Evolutionary conservation across 30 jellyfish, hydroid and myxozoan species (phyloP), one percentile per base, ranked within the genome.

Genomic region (Rhopilema esculentum): DNA sequence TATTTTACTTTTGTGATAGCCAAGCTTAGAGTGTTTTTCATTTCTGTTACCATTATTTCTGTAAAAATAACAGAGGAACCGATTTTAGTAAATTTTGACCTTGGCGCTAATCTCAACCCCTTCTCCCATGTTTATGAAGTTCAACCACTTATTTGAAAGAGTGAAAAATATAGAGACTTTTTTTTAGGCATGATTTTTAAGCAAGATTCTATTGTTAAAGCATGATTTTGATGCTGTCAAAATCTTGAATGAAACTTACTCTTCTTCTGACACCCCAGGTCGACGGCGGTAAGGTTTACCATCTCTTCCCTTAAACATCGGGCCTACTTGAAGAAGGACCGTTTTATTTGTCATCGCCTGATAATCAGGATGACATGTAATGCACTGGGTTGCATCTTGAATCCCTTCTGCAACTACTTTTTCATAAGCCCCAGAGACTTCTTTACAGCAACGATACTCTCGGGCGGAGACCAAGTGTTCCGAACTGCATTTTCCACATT

Each of bases 281-380:
- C 72, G 72, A 20, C 52, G 82, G 83, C 74, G 31, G 82, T 80
- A 80, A 27, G 30, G 63, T 30, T 32, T 64, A 12, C 90, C 90
- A 62, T 67, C 82, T 53, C 49, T 80, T 24, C 72, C 90, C 66
- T 32, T 80, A 81, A 80, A 80, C 26, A 80, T 81, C 0, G 90
- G 90, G 16, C 90, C 90, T 57, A 53, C 90, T 18, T 80, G 69
- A 0, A 64, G 29, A 22, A 53, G 90, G 1, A 73, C 84, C 19
- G 50, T 49, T 8, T 73, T 48, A 29, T 65, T 73, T 73, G 84
- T 73, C 70, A 73, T 33, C 8, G 72, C 48, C 69, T 73, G 48
- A 28, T 48, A 73, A 27, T 73, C 84, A 48, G 27, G 24, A 31
- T 27, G 50, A 64, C 48, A 29, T 24, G 84, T 49, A 27, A 73